These are phyloP conservation scores for Potorous gilbertii DNA, from an alignment of 2,797 vertebrate genomes.

Conservation along the genomic window DNA sequence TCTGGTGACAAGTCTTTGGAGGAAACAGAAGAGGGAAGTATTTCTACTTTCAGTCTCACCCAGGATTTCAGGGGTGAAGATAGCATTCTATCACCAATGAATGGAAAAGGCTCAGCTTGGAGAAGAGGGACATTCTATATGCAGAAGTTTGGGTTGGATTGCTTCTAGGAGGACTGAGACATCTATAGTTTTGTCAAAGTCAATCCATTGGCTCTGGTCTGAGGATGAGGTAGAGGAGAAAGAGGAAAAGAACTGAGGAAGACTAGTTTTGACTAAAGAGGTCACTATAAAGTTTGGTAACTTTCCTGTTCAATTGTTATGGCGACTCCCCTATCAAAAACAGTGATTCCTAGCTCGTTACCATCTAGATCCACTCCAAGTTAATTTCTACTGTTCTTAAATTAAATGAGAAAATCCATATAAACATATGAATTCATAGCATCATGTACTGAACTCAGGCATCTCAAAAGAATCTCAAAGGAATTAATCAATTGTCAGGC, in stretches of 20 bases:
- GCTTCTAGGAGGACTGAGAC: neutral
- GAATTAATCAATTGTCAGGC: neutral
- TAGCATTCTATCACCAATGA: neutral
- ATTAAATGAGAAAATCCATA: neutral
- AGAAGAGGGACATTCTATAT: neutral
- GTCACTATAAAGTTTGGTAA: neutral
- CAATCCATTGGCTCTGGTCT: neutral
- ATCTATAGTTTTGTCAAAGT: neutral
- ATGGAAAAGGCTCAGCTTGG: neutral
- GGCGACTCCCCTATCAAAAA: neutral
- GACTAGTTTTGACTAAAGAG: neutral
- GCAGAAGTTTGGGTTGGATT: neutral
- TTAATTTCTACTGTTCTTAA: neutral
- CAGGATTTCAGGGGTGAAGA: neutral
- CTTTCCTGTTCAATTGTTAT: neutral
- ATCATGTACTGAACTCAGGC: neutral
- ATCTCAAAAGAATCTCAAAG: neutral
- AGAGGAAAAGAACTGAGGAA: neutral
- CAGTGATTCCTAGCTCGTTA: neutral
- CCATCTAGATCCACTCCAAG: neutral
- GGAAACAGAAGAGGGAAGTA: neutral
- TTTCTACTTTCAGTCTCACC: neutral
- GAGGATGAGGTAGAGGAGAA: neutral
- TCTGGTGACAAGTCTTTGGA: neutral
- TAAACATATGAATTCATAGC: neutral